A percentile compares a stretch with the other conserved stretches of the same genome.
phyloP scores from a whole-genome alignment of 2,113 vertebrate genomes.

The Maccullochella peelii region DNA sequence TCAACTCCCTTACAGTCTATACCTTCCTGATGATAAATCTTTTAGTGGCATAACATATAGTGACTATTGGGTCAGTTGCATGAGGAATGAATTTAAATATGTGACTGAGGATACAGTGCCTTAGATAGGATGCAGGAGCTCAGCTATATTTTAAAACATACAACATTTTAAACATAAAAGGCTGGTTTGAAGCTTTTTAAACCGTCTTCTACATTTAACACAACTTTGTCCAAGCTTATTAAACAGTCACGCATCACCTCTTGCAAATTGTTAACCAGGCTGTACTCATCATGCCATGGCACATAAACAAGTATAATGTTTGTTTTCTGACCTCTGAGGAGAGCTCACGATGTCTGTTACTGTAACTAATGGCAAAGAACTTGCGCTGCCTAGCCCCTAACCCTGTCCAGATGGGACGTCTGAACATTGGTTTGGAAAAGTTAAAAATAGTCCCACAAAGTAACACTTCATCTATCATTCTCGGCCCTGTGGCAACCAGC shows the following conservation, averaged over 20 bases:
- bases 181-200: conserved; percentile 38
- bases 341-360: conserved; percentile 59
- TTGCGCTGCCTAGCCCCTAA: conserved; percentile 65
- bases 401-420: conserved; percentile 77
- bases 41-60: not conserved
- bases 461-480: conserved; percentile 78
- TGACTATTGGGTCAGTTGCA: not conserved
- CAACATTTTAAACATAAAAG: conserved; percentile 26
- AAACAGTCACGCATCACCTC: conserved; percentile 67
- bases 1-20: not conserved
- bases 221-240: conserved; percentile 52
- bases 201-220: conserved; percentile 29
- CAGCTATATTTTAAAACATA: conserved; percentile 25
- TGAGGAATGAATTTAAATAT: not conserved
- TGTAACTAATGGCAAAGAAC: conserved; percentile 66
- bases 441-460: conserved; percentile 79
- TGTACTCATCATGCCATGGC: conserved; percentile 50
- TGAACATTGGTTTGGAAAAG: conserved; percentile 74
- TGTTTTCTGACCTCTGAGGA: conserved; percentile 64
- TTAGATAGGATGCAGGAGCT: not conserved
- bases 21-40: not conserved
- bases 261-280: conserved; percentile 52
- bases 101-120: not conserved
- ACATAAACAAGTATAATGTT: conserved; percentile 67
- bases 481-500: conserved; percentile 67